Evolutionary conservation across 2,113 vertebrate species (phyloP).

Genomic region (Colinus virginianus): DNA sequence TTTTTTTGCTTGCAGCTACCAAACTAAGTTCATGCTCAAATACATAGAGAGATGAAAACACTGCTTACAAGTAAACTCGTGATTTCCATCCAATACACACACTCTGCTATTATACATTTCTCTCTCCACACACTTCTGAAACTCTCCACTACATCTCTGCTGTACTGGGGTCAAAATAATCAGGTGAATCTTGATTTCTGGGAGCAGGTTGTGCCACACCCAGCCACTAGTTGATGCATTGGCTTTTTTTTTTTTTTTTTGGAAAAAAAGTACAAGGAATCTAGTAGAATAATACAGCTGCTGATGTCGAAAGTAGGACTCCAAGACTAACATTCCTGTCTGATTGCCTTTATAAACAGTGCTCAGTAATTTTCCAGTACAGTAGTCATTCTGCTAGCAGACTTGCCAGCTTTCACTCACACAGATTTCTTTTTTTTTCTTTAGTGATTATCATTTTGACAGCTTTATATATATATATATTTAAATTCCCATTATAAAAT

Average conservation of each 20-base stretch:
- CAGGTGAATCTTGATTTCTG: slow-evolving; percentile 66
- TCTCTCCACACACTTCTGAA: neutral
- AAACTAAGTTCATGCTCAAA: neutral
- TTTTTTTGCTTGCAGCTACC: slow-evolving; percentile 33
- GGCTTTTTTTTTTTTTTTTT: neutral
- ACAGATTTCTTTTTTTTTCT: slow-evolving; percentile 49
- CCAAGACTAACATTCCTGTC: slow-evolving; percentile 80
- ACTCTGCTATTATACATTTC: neutral
- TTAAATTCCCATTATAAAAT: neutral
- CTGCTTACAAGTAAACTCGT: neutral
- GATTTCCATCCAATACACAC: neutral
- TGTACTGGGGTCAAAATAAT: slow-evolving; percentile 32
- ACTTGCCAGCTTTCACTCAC: slow-evolving; percentile 62
- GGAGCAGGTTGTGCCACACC: slow-evolving; percentile 77
- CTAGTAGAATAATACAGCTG: slow-evolving; percentile 76
- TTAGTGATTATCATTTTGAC: slow-evolving; percentile 46
- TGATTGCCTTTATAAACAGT: slow-evolving; percentile 75
- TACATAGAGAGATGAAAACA: neutral
- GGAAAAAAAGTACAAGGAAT: slow-evolving; percentile 58
- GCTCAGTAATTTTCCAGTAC: slow-evolving; percentile 79
- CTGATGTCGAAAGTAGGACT: slow-evolving; percentile 70
- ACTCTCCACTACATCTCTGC: neutral
- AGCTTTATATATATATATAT: neutral
- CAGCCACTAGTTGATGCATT: neutral
- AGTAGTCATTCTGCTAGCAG: slow-evolving; percentile 74